Base-by-base conservation (phyloP, 2,113 vertebrate genomes). In the Callithrix jacchus region DNA sequence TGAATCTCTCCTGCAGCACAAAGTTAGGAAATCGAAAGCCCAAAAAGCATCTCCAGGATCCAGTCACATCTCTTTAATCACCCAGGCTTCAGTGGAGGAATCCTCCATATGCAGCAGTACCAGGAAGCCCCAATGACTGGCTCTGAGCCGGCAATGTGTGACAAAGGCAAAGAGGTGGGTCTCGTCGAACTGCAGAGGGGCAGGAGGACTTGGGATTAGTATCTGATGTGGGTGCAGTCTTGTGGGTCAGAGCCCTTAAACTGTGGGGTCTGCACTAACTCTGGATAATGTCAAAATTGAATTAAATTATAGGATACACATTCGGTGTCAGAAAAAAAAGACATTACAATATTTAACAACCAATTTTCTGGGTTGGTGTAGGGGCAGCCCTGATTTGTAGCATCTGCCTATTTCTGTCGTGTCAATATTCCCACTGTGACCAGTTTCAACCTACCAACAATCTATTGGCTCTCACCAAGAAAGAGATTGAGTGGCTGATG, bases 1-100 rank as follows among this genome's bases (percentile, higher is more conserved):
- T 11, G n/a, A 87, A 84, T 58, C 49, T 92, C 79, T 96, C 49
- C 92, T 71, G 45, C 37, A 12, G n/a, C n/a, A n/a, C 10, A 45
- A 3, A 42, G 40, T 58, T 66, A 92, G 83, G 35, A 95, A 76
- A 79, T 58, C 5, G 58, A 73, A 81, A 86, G 66, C 14, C 10
- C 52, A 5, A 18, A 87, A 64, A 94, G 45, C 64, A 89, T 84
- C 42, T 40, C 56, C 23, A 37, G 70, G 42, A 89, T 56, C n/a
- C 21, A 6, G 1, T 81, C 23, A 42, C 37, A 87, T 87, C 70
- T 82, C 82, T 49, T 61, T 40, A 83, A 93, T 47, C 4, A 35
- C 8, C 74, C 54, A 37, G 49, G 79, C 18, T 56, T 49, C 52
- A 1, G 5, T 2, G 9, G 30, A 92, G 23, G 20, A 18, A 30